Percentiles rank a stretch among this genome's conserved stretches.
phyloP scores from a whole-genome alignment of 2,113 vertebrate genomes.

The Hyperopisus bebe region DNA sequence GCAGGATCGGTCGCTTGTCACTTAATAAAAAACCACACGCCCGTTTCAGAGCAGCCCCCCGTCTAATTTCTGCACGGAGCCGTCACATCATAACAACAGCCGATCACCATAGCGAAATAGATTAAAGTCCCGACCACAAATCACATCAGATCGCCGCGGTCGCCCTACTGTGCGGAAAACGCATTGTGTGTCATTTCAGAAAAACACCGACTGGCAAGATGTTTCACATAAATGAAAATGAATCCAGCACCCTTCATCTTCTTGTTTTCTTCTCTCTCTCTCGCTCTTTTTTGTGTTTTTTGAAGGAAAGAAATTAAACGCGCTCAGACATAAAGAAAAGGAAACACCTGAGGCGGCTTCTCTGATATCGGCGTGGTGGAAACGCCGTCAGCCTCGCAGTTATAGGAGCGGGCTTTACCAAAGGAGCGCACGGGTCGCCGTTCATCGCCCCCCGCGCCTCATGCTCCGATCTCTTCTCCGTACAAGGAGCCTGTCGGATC shows the following conservation, averaged over 20 bases:
- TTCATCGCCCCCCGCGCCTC: not conserved
- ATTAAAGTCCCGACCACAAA: not conserved
- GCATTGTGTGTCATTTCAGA: slow-evolving; percentile 5
- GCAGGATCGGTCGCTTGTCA: slow-evolving; percentile 7
- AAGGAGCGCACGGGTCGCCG: not conserved
- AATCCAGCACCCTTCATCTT: not conserved
- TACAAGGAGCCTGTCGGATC: not conserved
- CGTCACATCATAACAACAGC: not conserved
- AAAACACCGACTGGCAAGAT: not conserved
- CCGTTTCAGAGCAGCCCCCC: not conserved
- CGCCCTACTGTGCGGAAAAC: not conserved
- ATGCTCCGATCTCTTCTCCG: not conserved
- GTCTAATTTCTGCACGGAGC: not conserved
- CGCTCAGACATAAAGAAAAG: not conserved
- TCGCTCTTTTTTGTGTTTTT: not conserved
- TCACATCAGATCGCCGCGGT: not conserved
- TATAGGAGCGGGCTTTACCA: not conserved
- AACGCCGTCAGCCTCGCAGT: not conserved
- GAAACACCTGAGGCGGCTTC: slow-evolving; percentile 17
- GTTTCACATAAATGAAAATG: not conserved
- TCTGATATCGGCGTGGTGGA: not conserved
- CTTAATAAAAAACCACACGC: not conserved
- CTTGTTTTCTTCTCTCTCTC: not conserved
- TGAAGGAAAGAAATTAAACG: not conserved
- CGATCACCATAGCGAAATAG: not conserved